phyloP scores from a whole-genome alignment of 2,797 vertebrate species.

The Parambassis ranga region DNA sequence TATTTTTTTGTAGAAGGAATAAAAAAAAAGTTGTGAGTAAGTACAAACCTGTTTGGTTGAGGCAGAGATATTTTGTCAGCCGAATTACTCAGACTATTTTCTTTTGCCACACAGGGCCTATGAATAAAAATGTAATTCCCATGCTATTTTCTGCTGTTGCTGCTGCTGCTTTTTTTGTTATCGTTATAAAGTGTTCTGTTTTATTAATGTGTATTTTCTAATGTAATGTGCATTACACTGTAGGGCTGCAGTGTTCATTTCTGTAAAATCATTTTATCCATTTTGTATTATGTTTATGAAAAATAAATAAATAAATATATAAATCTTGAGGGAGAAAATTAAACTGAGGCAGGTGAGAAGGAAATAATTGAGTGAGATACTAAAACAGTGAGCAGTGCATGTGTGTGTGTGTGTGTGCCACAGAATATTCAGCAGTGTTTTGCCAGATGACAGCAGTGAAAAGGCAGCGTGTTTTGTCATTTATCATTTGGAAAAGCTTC shows the following conservation, averaged over 20 bases:
- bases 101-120: background rate
- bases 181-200: background rate
- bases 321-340: constrained; percentile 15
- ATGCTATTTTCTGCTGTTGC: background rate
- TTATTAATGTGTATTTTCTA: constrained; percentile 16
- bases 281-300: background rate
- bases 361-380: constrained; percentile 13
- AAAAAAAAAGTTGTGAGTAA: no score
- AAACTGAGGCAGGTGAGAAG: constrained; percentile 30
- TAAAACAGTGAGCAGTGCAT: background rate
- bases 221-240: constrained; percentile 3
- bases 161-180: background rate
- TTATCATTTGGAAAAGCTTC: constrained; percentile 61
- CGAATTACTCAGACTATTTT: no score
- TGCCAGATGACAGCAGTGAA: constrained; percentile 45
- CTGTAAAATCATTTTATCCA: background rate
- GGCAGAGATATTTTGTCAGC: background rate
- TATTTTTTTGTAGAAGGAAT: no score
- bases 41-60: no score
- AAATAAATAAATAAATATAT: no score
- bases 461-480: constrained; percentile 54
- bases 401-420: background rate
- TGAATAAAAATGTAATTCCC: constrained; percentile 2
- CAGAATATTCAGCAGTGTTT: constrained; percentile 17
- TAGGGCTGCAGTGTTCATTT: background rate